Evolutionary conservation across 1,140 invertebrate species (phyloP).

Genomic region (Eumaeus atala): DNA sequence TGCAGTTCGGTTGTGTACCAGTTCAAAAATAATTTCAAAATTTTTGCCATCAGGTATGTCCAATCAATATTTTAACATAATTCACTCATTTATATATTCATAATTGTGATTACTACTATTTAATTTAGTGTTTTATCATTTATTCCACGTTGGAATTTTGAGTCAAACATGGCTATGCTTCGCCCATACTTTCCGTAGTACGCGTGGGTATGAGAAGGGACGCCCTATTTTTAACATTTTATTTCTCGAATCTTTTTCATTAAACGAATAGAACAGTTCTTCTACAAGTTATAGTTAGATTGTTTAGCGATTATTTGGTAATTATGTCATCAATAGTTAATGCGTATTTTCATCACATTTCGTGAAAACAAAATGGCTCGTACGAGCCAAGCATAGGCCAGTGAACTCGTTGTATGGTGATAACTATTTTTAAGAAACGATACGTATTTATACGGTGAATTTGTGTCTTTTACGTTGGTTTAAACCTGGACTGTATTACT

Average conservation of each 20-base stretch:
- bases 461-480: slow-evolving; percentile 25
- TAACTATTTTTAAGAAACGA: slow-evolving; percentile 57
- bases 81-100: slow-evolving; percentile 46
- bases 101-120: slow-evolving; percentile 45
- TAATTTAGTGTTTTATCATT: slow-evolving; percentile 51
- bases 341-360: slow-evolving; percentile 71
- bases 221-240: slow-evolving; percentile 70
- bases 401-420: slow-evolving; percentile 70
- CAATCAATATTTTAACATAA: slow-evolving; percentile 59
- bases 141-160: slow-evolving; percentile 72
- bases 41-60: slow-evolving; percentile 73
- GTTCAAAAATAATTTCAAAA: slow-evolving; percentile 74
- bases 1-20: slow-evolving; percentile 72
- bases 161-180: slow-evolving; percentile 73
- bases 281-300: slow-evolving; percentile 64
- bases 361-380: slow-evolving; percentile 73
- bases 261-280: slow-evolving; percentile 59
- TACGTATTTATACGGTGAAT: slow-evolving; percentile 26
- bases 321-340: slow-evolving; percentile 57
- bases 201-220: slow-evolving; percentile 68
- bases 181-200: slow-evolving; percentile 65
- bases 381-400: slow-evolving; percentile 68
- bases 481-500: background rate
- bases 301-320: slow-evolving; percentile 55
- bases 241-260: slow-evolving; percentile 71